Evolutionary conservation across 2,113 vertebrate species (phyloP).

Genomic region (Bolborhynchus lineola): DNA sequence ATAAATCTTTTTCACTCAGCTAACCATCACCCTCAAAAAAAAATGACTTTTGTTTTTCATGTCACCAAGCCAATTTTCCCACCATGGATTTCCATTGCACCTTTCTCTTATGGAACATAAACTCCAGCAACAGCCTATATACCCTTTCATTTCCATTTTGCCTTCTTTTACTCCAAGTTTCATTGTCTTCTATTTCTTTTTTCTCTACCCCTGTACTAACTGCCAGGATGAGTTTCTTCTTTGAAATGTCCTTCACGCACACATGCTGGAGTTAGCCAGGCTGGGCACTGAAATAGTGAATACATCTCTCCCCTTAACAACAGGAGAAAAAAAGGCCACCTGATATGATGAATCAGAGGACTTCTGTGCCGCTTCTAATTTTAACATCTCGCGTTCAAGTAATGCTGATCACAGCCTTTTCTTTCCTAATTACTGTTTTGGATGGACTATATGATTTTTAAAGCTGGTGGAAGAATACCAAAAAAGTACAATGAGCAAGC

Average conservation of each 20-base stretch:
- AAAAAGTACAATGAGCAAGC: background rate
- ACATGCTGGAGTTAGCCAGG: background rate
- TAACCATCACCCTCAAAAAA: background rate
- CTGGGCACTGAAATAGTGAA: background rate
- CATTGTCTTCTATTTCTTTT: background rate
- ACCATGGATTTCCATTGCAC: background rate
- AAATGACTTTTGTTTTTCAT: background rate
- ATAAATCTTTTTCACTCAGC: background rate
- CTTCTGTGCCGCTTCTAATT: background rate
- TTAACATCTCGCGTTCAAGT: background rate
- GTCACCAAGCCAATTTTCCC: background rate
- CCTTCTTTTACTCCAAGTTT: background rate
- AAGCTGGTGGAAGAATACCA: background rate
- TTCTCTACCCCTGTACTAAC: background rate
- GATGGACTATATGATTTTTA: background rate
- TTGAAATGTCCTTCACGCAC: background rate
- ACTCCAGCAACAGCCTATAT: background rate
- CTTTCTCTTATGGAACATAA: background rate
- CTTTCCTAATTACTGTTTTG: conserved; percentile 5
- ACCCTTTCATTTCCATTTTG: background rate
- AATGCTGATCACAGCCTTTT: conserved; percentile 12
- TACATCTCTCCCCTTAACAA: background rate
- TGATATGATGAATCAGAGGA: background rate
- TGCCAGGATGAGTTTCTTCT: background rate
- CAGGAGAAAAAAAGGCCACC: background rate